phyloP scores from a whole-genome alignment of 2,797 vertebrate genomes.

The Leucoraja ocellata region DNA sequence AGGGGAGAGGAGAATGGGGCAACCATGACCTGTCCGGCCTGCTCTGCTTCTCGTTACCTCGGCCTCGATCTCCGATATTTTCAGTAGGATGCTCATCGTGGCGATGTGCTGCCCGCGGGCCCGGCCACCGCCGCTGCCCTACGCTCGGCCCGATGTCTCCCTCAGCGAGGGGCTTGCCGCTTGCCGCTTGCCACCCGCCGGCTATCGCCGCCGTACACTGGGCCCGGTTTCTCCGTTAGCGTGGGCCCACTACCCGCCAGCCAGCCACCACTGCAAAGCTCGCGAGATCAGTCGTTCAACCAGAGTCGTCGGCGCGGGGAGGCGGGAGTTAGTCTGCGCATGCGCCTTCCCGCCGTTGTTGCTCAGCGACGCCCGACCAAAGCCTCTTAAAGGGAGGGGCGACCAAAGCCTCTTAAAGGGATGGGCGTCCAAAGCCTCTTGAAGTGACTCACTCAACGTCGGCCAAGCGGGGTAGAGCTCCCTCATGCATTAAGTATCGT shows the following conservation, averaged over 20 bases:
- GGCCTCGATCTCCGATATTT: slow-evolving; percentile 92
- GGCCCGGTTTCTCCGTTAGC: too few relatives aligned
- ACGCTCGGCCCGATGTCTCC: fast-evolving
- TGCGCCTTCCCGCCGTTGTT: neutral
- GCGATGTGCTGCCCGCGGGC: fast-evolving
- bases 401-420: neutral
- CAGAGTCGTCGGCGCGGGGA: neutral
- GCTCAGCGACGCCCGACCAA: neutral
- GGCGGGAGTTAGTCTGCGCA: slow-evolving; percentile 49
- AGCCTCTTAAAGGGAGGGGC: neutral
- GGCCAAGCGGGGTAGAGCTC: too few relatives aligned
- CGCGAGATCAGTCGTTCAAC: neutral
- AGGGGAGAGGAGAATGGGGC: too few relatives aligned
- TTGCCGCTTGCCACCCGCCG: too few relatives aligned
- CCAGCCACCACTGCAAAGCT: too few relatives aligned
- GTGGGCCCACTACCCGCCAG: too few relatives aligned
- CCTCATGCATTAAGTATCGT: neutral
- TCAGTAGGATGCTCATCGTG: slow-evolving; percentile 82
- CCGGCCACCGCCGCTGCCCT: fast-evolving
- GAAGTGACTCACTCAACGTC: neutral
- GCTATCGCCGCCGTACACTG: too few relatives aligned
- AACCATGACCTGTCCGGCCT: too few relatives aligned
- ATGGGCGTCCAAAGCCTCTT: neutral
- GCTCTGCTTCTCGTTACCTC: slow-evolving; percentile 64
- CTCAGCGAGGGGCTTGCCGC: too few relatives aligned